Evolutionary conservation across 2,797 vertebrate species (phyloP).

Genomic region (Linurgus olivaceus): DNA sequence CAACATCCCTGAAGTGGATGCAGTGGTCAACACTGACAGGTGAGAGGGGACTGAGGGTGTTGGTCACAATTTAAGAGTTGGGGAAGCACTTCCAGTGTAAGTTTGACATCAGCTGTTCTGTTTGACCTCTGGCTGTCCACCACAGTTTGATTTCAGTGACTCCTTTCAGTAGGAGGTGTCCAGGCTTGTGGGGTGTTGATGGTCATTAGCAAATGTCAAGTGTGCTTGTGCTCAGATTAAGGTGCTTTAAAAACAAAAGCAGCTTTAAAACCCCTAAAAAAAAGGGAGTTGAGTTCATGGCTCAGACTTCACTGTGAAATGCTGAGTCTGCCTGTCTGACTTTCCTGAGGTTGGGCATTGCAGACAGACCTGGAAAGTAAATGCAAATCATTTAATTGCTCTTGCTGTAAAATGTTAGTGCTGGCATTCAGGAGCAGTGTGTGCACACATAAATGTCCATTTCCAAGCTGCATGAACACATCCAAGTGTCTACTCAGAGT

Average conservation of each 20-base stretch:
- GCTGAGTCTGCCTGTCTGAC: background rate
- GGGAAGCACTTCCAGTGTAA: background rate
- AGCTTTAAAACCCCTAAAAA: background rate
- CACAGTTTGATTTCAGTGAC: background rate
- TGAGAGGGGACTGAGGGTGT: slow-evolving; percentile 20
- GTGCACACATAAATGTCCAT: background rate
- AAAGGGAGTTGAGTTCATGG: background rate
- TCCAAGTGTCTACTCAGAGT: background rate
- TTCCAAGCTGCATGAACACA: background rate
- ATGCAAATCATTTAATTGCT: background rate
- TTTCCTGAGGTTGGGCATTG: background rate
- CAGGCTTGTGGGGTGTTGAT: background rate
- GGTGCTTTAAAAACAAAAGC: background rate
- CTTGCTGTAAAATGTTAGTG: background rate
- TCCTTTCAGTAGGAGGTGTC: background rate
- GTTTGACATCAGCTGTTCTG: background rate
- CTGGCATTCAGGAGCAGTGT: background rate
- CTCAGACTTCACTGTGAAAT: background rate
- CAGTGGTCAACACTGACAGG: slow-evolving; percentile 95
- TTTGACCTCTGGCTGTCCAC: background rate
- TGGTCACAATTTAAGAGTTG: background rate
- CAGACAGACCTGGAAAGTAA: background rate
- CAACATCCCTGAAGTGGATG: slow-evolving; percentile 97
- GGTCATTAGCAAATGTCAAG: background rate
- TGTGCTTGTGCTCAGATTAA: background rate